A percentile compares a stretch with the other conserved stretches of the same genome.
phyloP scores from a whole-genome alignment of 2,797 vertebrate species.

The Phalanger gymnotis region DNA sequence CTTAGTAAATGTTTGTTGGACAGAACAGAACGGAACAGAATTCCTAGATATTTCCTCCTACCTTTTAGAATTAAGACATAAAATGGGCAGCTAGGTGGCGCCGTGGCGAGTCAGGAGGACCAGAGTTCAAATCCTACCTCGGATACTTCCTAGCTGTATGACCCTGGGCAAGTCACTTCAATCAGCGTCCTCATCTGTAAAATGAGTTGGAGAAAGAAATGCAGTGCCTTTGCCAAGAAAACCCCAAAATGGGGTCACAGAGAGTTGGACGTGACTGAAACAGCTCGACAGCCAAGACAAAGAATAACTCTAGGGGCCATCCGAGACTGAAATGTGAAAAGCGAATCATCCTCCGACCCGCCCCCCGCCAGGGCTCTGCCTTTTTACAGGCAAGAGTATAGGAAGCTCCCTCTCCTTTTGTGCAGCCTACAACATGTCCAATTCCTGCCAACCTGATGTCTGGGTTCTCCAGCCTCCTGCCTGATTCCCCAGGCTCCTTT shows the following conservation, averaged over 20 bases:
- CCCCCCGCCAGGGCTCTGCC: background rate
- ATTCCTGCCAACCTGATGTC: background rate
- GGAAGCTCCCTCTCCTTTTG: background rate
- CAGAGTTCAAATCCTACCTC: background rate
- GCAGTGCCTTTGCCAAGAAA: background rate
- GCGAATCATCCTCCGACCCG: too few relatives aligned
- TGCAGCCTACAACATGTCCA: background rate
- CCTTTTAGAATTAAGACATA: background rate
- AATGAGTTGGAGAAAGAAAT: background rate
- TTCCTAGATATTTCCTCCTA: background rate
- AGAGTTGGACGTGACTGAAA: background rate
- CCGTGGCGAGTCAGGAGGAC: background rate
- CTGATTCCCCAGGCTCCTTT: background rate
- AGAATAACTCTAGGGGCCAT: background rate
- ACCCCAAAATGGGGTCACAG: background rate
- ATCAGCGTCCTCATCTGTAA: background rate
- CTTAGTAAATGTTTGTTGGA: background rate
- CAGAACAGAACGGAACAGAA: background rate
- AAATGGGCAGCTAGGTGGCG: background rate
- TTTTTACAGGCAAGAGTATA: background rate
- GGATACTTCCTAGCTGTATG: background rate
- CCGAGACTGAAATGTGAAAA: background rate
- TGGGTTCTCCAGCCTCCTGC: accelerated
- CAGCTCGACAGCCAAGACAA: background rate
- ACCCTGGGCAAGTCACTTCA: background rate